Conservation (phyloP, 2,888 invertebrate genomes). For the Chloroclysta siterata region DNA sequence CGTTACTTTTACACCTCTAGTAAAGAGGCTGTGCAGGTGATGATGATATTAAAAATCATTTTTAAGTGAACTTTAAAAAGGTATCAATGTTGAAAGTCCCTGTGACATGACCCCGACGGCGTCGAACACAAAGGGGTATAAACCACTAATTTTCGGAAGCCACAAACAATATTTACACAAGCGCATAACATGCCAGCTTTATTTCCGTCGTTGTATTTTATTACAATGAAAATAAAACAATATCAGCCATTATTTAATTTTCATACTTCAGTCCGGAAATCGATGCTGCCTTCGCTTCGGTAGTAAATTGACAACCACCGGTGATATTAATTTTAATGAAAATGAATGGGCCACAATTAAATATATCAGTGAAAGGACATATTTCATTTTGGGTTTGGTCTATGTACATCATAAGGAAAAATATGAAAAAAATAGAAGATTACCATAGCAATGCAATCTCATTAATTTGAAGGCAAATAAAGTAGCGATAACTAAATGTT, state of each 20-base stretch:
- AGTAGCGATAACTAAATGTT: no score
- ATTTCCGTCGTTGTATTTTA: slow-evolving; percentile 34
- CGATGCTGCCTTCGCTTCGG: slow-evolving; percentile 1
- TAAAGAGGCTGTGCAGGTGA: no score
- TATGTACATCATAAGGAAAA: no score
- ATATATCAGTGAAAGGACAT: no score
- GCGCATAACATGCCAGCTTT: slow-evolving; percentile 33
- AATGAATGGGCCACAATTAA: neutral
- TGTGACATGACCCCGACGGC: slow-evolving; percentile 21
- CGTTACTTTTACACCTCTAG: no score
- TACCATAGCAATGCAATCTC: no score
- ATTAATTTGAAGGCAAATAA: no score
- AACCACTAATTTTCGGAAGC: slow-evolving; percentile 39
- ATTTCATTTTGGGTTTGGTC: no score
- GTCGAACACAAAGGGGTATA: slow-evolving; percentile 35
- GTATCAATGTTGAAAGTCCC: slow-evolving; percentile 13
- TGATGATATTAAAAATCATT: no score
- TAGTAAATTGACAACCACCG: slow-evolving; percentile 2
- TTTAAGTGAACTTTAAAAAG: no score
- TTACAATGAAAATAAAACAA: slow-evolving; percentile 26
- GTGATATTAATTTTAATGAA: slow-evolving; percentile 7
- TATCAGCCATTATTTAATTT: slow-evolving; percentile 5
- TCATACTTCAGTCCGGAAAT: slow-evolving; percentile 9
- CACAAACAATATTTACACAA: slow-evolving; percentile 37
- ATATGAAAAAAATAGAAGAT: neutral